phyloP scores from a whole-genome alignment of 2,113 vertebrate species.

The Geothlypis trichas region DNA sequence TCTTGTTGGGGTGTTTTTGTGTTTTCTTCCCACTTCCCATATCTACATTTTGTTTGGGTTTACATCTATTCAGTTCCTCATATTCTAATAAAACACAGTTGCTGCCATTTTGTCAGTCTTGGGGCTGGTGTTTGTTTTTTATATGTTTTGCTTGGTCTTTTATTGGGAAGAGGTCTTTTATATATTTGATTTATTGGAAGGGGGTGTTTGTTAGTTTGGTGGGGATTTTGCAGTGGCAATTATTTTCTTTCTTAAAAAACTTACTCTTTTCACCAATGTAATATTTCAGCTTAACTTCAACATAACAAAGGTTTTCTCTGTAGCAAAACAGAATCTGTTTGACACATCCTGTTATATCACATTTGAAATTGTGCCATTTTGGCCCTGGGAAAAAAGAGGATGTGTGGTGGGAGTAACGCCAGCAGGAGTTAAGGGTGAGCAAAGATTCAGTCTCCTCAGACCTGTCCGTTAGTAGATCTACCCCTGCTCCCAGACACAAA shows the following conservation, averaged over 20 bases:
- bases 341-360: not conserved
- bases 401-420: accelerated
- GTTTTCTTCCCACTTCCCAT: not conserved
- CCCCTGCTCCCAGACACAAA: not conserved
- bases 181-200: not conserved
- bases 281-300: not conserved
- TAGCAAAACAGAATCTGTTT: not conserved
- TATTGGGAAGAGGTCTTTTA: not conserved
- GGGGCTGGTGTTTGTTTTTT: not conserved
- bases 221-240: not conserved
- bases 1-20: not conserved
- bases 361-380: not conserved
- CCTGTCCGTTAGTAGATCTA: not conserved
- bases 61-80: not conserved
- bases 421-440: not conserved
- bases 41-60: not conserved
- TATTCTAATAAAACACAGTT: not conserved
- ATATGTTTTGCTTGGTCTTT: not conserved
- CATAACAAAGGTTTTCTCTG: not conserved
- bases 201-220: not conserved
- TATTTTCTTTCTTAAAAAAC: not conserved
- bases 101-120: not conserved
- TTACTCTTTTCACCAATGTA: not conserved
- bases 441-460: not conserved
- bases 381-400: not conserved